phyloP scores from a whole-genome alignment of 2,113 vertebrate genomes.

The Balaeniceps rex region DNA sequence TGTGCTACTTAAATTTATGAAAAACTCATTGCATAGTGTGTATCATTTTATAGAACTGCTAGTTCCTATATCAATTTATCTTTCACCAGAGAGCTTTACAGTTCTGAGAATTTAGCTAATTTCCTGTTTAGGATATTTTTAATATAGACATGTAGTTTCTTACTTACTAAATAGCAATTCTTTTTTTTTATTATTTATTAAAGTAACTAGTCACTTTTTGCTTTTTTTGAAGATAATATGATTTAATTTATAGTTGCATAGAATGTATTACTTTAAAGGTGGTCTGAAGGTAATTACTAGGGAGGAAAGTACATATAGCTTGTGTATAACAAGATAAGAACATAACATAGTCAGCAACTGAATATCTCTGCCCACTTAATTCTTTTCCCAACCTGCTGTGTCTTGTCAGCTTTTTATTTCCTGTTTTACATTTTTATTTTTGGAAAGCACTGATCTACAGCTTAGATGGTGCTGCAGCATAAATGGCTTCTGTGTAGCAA shows the following conservation, averaged over 20 bases:
- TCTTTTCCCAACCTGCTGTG: neutral
- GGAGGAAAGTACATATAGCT: neutral
- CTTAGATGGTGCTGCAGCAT: neutral
- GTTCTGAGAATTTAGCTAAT: neutral
- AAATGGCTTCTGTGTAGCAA: neutral
- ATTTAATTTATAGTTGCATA: neutral
- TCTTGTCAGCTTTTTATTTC: neutral
- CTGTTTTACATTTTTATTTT: neutral
- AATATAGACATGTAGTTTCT: neutral
- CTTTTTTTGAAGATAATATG: neutral
- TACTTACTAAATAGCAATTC: neutral
- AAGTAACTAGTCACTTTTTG: neutral
- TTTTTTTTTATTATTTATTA: no score
- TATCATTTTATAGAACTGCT: neutral
- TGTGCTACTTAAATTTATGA: neutral
- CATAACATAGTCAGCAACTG: neutral
- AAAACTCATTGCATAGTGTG: neutral
- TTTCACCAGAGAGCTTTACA: neutral
- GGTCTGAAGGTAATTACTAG: neutral
- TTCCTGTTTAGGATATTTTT: neutral
- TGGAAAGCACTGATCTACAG: neutral
- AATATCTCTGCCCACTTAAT: neutral
- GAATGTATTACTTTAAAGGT: neutral
- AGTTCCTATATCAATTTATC: neutral
- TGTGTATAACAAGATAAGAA: neutral